A percentile compares a stretch with the other conserved stretches of the same genome.
phyloP scores from a whole-genome alignment of 2,797 vertebrate genomes.

The Coendou prehensilis region DNA sequence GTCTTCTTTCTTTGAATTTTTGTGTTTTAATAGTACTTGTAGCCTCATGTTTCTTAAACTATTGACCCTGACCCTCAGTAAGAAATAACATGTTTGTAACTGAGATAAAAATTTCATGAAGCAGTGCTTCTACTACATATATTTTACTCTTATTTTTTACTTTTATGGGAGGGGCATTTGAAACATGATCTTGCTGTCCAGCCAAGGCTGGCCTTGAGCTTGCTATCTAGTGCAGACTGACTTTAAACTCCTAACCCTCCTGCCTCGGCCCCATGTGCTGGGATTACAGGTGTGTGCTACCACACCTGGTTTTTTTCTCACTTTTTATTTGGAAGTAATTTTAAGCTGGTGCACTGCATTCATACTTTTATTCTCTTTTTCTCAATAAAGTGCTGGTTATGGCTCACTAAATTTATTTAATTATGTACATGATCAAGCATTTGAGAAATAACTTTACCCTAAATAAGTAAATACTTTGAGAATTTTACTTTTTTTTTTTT shows the following conservation, averaged over 20 bases:
- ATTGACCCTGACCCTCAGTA: constrained; percentile 3
- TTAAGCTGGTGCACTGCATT: background rate
- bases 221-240: background rate
- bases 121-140: background rate
- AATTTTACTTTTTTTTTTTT: no score
- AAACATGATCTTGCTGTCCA: background rate
- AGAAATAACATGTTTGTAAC: constrained; percentile 42
- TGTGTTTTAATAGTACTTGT: constrained; percentile 45
- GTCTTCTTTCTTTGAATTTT: constrained; percentile 53
- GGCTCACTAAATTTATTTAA: constrained; percentile 22
- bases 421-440: background rate
- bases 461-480: constrained; percentile 53
- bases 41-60: constrained; percentile 54
- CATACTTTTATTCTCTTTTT: constrained; percentile 16
- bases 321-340: constrained; percentile 48
- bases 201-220: background rate
- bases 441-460: constrained; percentile 39
- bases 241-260: background rate
- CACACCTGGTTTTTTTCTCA: background rate
- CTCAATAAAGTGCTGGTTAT: constrained; percentile 30
- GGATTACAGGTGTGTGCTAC: background rate
- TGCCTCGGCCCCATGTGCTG: background rate
- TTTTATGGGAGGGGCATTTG: background rate
- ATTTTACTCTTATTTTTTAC: background rate
- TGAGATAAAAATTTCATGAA: background rate